Conservation (phyloP, 2,113 vertebrate species). For the Setophaga petechia region DNA sequence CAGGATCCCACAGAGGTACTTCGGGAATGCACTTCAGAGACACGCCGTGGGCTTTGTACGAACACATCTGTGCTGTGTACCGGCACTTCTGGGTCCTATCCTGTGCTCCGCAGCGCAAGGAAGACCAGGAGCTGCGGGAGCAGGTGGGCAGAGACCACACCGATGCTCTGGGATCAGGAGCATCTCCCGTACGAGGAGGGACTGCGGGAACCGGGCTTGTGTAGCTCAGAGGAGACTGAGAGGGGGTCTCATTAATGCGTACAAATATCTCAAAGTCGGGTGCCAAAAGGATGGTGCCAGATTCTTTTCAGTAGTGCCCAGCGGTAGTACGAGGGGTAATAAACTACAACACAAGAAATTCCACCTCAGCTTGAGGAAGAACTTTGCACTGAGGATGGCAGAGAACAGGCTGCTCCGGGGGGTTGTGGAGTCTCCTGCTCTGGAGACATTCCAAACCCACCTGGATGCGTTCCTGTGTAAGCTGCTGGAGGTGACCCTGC, state of each 20-base stretch:
- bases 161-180: neutral
- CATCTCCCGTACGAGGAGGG: neutral
- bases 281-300: neutral
- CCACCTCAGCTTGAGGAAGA: neutral
- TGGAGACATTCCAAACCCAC: neutral
- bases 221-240: too few relatives aligned
- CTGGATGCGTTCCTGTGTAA: neutral
- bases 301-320: neutral
- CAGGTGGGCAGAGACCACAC: neutral
- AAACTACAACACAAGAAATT: neutral
- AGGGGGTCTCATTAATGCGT: too few relatives aligned
- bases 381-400: neutral
- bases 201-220: neutral
- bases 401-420: neutral
- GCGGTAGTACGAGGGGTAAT: neutral
- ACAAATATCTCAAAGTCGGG: neutral
- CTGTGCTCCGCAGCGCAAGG: neutral
- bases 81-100: neutral
- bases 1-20: fast-evolving
- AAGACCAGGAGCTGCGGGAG: neutral
- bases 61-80: too few relatives aligned
- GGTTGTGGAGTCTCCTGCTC: neutral
- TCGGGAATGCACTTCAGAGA: fast-evolving
- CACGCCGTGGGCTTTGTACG: too few relatives aligned
- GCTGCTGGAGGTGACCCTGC: neutral